A percentile compares a stretch with the other conserved stretches of the same genome.
phyloP scores from a whole-genome alignment of 2,888 invertebrate genomes.

The Cyclophora albipunctata region DNA sequence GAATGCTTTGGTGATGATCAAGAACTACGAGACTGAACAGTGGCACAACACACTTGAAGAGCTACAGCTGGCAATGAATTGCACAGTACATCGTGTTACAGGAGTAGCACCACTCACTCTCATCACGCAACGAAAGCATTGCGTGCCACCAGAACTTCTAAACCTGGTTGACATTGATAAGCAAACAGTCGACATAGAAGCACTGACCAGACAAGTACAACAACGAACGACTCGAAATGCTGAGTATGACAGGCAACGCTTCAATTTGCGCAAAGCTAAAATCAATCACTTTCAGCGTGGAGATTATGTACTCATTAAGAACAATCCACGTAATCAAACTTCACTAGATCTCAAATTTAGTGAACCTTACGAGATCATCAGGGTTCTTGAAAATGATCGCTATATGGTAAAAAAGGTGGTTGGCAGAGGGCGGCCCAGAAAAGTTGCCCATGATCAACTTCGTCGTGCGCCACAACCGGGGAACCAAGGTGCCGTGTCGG shows the following conservation, averaged over 20 bases:
- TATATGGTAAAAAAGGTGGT: constrained; percentile 15
- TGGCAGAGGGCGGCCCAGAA: constrained; percentile 16
- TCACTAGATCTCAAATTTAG: constrained; percentile 14
- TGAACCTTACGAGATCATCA: constrained; percentile 13
- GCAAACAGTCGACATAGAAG: constrained; percentile 1
- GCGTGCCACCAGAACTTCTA: constrained; percentile 9
- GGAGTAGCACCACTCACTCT: neutral
- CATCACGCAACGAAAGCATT: constrained; percentile 1
- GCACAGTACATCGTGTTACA: neutral
- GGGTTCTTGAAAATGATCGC: constrained; percentile 10
- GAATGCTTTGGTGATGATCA: constrained; percentile 18
- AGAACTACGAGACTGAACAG: constrained; percentile 9
- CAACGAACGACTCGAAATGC: neutral
- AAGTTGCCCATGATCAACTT: constrained; percentile 20
- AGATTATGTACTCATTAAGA: constrained; percentile 16
- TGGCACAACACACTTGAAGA: constrained; percentile 3
- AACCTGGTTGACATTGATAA: constrained; percentile 2
- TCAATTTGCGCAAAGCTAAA: constrained; percentile 2
- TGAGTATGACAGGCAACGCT: constrained; percentile 3
- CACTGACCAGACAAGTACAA: neutral
- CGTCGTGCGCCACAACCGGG: neutral
- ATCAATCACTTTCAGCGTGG: constrained; percentile 10
- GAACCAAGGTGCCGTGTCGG: neutral
- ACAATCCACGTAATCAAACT: constrained; percentile 18
- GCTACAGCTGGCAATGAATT: neutral